A percentile compares a stretch with the other conserved stretches of the same genome.
These are phyloP conservation scores for Falco rusticolus DNA, from an alignment of 2,797 vertebrate genomes.

Conservation along the genomic window DNA sequence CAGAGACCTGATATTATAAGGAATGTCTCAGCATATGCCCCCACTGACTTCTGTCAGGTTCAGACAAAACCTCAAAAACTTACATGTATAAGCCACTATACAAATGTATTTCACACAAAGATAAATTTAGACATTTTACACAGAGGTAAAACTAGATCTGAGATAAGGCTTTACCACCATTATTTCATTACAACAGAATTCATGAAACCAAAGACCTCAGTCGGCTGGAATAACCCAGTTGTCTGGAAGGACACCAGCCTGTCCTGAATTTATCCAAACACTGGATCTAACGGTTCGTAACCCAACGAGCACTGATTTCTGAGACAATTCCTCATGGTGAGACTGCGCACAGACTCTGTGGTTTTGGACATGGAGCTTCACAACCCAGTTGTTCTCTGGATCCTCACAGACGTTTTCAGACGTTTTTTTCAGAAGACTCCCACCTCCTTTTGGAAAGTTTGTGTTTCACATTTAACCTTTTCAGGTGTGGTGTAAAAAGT, in stretches of 20 bases:
- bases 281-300: background rate
- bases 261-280: background rate
- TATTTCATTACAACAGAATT: background rate
- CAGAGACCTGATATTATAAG: background rate
- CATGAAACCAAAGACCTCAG: background rate
- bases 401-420: background rate
- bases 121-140: background rate
- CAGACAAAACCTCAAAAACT: background rate
- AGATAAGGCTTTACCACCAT: background rate
- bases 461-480: background rate
- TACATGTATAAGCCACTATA: background rate
- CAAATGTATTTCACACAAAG: background rate
- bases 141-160: background rate
- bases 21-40: background rate
- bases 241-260: background rate
- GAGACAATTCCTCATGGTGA: background rate
- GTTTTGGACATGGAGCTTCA: background rate
- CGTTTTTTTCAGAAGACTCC: background rate
- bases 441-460: background rate
- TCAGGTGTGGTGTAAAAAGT: rapidly evolving
- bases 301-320: background rate
- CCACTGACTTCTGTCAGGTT: background rate
- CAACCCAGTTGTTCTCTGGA: background rate
- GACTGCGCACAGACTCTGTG: too few species aligned
- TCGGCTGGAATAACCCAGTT: rapidly evolving